Evolutionary conservation across 2,888 invertebrate genomes (phyloP), one percentile per base, ranked within the genome.

Genomic region (Spodoptera littoralis): DNA sequence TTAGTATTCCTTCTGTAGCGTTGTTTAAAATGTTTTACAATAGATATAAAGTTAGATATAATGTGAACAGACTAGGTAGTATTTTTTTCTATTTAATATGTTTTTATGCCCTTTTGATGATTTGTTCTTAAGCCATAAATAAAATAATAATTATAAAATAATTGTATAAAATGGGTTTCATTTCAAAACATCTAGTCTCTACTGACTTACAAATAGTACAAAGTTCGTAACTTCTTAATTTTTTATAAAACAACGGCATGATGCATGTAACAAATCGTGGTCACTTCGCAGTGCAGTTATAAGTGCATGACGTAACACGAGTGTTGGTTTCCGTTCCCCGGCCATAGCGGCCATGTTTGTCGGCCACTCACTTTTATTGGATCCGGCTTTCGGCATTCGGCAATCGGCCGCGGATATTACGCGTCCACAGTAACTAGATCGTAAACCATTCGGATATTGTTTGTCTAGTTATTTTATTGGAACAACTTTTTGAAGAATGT

Each of bases 291-390:
- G 49, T 46, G 42, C 58, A 70, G 57, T 59, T 50, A 59, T 30
- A 61, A 65, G 44, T 36, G 45, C 42, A 65, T 70, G 70, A 65
- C 45, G 70, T 69, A 50, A 73, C 52, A 73, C 50, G 47, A 56
- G 60, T 48, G 60, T 44, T 58, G 57, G 65, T 55, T 71, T 62
- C 65, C 60, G 53, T n/a, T 59, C 60, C 58, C 60, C 61, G 48
- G 41, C 56, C 43, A 46, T 27, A 46, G 46, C 57, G 52, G 65
- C 60, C 47, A 66, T 80, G 78, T 81, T 81, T 78, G 76, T 65
- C 54, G 68, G 59, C 71, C 74, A 76, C 76, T 76, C 66, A 60
- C 54, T 69, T 79, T 77, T 79, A 80, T 79, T 80, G 59, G 50
- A 69, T 75, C 66, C 72, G 70, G 72, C 65, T 77, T 76, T 70